These are phyloP conservation scores for Mustela lutreola DNA, from an alignment of 2,113 vertebrate species.

Conservation along the genomic window DNA sequence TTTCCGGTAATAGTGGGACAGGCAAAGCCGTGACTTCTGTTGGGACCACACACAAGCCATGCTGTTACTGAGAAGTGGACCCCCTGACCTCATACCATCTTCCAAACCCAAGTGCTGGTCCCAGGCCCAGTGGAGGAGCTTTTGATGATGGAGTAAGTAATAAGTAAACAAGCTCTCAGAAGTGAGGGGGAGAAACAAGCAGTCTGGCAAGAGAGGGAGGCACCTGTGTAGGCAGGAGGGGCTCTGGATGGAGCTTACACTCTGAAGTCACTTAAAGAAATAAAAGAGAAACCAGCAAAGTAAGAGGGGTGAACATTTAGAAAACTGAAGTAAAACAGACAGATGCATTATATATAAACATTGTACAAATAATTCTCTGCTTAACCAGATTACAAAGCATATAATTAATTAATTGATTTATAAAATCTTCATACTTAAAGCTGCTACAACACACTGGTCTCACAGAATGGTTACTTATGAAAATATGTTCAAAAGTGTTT, in stretches of 20 bases:
- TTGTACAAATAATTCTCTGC: not conserved
- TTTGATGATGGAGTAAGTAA: constrained; percentile 14
- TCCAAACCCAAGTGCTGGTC: not conserved
- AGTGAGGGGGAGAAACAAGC: not conserved
- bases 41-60: constrained; percentile 7
- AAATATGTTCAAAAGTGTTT: constrained; percentile 56
- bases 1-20: not conserved
- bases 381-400: constrained; percentile 15
- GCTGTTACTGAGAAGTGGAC: not conserved
- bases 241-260: not conserved
- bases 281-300: not conserved
- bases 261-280: constrained; percentile 36
- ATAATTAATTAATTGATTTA: not conserved
- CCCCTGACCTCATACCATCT: not conserved
- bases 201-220: not conserved
- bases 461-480: constrained; percentile 12
- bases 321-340: constrained; percentile 5
- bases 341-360: not conserved
- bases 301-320: not conserved
- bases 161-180: constrained; percentile 15
- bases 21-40: constrained; percentile 3
- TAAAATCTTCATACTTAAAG: constrained; percentile 54
- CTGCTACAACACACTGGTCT: not conserved
- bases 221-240: not conserved
- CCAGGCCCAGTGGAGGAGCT: not conserved